Conservation (phyloP, 2,888 invertebrate species). For the Sussaba pulchella region DNA sequence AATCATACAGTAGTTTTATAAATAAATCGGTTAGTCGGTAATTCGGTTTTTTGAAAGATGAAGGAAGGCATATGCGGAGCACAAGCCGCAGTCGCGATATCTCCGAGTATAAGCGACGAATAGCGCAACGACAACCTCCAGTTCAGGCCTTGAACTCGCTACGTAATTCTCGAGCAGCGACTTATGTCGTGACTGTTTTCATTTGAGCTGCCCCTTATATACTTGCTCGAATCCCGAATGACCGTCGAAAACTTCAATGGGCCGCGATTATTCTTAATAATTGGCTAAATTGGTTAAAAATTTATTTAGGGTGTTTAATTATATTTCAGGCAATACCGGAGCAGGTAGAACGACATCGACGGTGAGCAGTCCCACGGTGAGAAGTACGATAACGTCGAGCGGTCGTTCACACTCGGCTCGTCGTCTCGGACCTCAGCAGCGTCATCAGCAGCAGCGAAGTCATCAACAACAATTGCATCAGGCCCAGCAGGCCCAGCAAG, state of each 20-base stretch:
- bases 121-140: constrained; percentile 69
- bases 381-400: constrained; percentile 85
- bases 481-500: constrained; percentile 51
- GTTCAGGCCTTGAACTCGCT: constrained; percentile 70
- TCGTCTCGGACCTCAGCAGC: constrained; percentile 85
- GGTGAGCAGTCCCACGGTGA: constrained; percentile 76
- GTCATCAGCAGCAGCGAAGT: constrained; percentile 82
- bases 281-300: too few relatives aligned
- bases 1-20: not conserved
- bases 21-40: constrained; percentile 22
- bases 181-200: constrained; percentile 51
- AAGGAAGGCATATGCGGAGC: constrained; percentile 21
- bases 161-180: constrained; percentile 64
- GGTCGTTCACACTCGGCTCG: constrained; percentile 77
- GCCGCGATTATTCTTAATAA: too few relatives aligned
- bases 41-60: constrained; percentile 52
- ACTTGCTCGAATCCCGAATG: not conserved
- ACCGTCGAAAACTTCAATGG: too few relatives aligned
- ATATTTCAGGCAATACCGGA: not conserved
- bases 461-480: constrained; percentile 49
- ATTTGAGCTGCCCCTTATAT: constrained; percentile 48
- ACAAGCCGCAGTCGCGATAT: constrained; percentile 18
- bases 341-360: constrained; percentile 76
- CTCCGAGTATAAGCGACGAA: constrained; percentile 30
- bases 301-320: too few relatives aligned